A percentile compares a stretch with the other conserved stretches of the same genome.
These are phyloP conservation scores for Eufriesea mexicana DNA, from an alignment of 1,140 invertebrate species.

Conservation along the genomic window DNA sequence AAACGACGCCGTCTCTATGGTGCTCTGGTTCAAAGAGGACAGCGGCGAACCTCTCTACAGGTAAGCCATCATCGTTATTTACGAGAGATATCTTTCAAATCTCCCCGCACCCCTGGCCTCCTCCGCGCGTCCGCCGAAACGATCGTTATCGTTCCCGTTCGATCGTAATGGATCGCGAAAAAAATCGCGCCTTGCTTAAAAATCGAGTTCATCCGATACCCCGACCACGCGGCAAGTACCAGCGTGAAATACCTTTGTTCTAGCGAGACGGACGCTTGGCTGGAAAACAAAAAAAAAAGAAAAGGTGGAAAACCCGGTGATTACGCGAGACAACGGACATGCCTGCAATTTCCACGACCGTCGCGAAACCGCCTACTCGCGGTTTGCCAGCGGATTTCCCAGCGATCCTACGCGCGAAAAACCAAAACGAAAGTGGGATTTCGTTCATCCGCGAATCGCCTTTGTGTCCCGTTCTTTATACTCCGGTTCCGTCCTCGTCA, in stretches of 20 bases:
- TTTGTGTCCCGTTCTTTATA: conserved; percentile 45
- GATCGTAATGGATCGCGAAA: no score
- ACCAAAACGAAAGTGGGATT: conserved; percentile 41
- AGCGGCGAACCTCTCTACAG: conserved; percentile 93
- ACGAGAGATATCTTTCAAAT: not conserved
- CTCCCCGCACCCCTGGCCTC: not conserved
- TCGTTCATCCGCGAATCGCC: conserved; percentile 58
- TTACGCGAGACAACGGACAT: not conserved
- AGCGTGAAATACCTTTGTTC: no score
- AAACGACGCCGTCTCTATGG: conserved; percentile 92
- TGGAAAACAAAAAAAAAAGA: no score
- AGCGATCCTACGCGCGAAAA: not conserved
- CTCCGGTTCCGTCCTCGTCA: conserved; percentile 24
- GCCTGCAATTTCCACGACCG: not conserved
- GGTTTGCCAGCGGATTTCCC: not conserved
- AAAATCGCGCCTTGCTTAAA: no score
- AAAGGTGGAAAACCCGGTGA: not conserved
- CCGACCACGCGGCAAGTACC: no score
- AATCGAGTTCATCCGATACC: no score
- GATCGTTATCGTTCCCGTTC: not conserved
- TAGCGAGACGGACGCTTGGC: no score
- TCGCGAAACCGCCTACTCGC: not conserved
- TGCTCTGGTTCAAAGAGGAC: conserved; percentile 93
- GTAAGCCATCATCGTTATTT: conserved; percentile 82
- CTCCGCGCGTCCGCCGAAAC: not conserved